Evolutionary conservation across 2,113 vertebrate genomes (phyloP).

Genomic region (Dipodomys stephensi): DNA sequence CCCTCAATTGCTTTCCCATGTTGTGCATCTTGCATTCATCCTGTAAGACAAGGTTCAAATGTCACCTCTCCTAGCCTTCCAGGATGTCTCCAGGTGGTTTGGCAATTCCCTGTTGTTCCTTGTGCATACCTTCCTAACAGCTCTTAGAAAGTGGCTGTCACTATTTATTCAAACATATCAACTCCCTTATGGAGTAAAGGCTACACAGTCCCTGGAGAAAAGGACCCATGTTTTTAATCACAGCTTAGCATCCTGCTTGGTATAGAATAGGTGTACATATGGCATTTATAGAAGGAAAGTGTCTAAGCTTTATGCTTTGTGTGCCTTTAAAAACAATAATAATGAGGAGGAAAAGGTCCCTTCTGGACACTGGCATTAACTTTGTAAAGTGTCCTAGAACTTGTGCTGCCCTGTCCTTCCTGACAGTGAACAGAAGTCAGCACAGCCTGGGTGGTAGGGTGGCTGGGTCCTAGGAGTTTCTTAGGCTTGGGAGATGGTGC

Average conservation of each 20-base stretch:
- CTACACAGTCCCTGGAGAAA: background rate
- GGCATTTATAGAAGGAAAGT: conserved; percentile 20
- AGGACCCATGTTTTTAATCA: background rate
- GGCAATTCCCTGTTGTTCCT: background rate
- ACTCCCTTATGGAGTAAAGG: background rate
- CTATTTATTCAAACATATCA: conserved; percentile 28
- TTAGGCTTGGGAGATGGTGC: background rate
- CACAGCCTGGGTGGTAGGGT: too few relatives aligned
- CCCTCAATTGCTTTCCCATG: conserved; percentile 13
- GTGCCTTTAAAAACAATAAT: conserved; percentile 46
- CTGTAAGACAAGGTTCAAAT: conserved; percentile 14
- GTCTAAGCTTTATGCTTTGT: conserved; percentile 26
- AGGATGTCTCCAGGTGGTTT: conserved; percentile 8
- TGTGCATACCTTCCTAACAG: background rate
- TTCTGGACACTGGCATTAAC: background rate
- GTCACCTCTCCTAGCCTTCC: conserved; percentile 32
- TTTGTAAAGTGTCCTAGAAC: background rate
- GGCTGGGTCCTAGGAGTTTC: background rate
- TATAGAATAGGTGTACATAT: background rate
- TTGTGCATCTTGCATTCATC: background rate
- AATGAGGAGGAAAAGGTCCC: background rate
- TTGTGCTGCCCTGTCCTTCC: too few relatives aligned
- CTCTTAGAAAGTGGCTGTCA: background rate
- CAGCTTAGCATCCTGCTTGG: background rate
- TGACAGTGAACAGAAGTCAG: too few relatives aligned